These are phyloP conservation scores for Acleris laterana DNA, from an alignment of 2,888 invertebrate genomes.

Conservation along the genomic window DNA sequence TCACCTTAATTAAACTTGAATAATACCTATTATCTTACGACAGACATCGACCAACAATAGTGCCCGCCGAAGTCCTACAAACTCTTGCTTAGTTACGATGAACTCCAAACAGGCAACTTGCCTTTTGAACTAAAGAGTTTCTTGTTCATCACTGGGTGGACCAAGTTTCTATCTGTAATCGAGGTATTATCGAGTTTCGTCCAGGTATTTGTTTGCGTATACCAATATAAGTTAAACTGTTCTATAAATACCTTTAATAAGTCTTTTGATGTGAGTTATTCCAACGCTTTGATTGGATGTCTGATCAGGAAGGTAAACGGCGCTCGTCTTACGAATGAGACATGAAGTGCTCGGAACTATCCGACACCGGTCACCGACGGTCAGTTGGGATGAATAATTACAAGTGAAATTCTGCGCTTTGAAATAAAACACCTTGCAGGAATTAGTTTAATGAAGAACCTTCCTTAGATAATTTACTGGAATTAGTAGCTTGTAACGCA, in stretches of 20 bases:
- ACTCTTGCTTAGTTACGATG: constrained; percentile 51
- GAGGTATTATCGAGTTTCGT: constrained; percentile 35
- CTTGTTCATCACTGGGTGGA: constrained; percentile 52
- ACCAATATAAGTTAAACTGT: not conserved
- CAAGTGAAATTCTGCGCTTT: constrained; percentile 70
- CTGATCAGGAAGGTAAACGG: constrained; percentile 38
- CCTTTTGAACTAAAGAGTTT: constrained; percentile 47
- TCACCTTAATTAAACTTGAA: constrained; percentile 10
- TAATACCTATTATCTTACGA: constrained; percentile 9
- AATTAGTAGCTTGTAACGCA: not conserved
- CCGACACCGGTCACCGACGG: constrained; percentile 67
- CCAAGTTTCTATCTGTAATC: constrained; percentile 49
- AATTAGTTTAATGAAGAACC: constrained; percentile 56
- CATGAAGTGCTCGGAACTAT: constrained; percentile 56
- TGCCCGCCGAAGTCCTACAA: constrained; percentile 57
- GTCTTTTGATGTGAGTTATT: constrained; percentile 2
- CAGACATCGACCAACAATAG: constrained; percentile 38
- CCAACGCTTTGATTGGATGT: constrained; percentile 10
- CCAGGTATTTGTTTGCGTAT: constrained; percentile 28
- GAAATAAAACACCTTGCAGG: constrained; percentile 67
- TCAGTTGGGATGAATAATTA: constrained; percentile 72
- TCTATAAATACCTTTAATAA: too few species aligned
- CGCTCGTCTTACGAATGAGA: constrained; percentile 48
- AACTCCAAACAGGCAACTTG: constrained; percentile 52
- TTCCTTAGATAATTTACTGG: constrained; percentile 43